These are phyloP conservation scores for Platysternon megacephalum DNA, from an alignment of 2,113 vertebrate species.

Conservation along the genomic window DNA sequence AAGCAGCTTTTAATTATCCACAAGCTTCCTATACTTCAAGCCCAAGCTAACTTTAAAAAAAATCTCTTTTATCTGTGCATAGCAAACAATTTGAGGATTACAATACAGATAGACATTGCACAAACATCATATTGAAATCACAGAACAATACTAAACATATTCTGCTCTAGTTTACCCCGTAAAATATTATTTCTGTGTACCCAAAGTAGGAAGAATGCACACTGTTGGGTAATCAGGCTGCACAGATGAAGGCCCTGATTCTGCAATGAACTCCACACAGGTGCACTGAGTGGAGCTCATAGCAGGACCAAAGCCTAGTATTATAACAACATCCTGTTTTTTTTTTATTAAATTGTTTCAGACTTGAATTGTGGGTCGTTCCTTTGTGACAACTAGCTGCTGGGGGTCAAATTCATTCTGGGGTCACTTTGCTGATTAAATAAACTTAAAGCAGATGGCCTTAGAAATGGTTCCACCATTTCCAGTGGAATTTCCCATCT, in stretches of 20 bases:
- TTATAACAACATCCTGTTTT: neutral
- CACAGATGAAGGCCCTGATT: neutral
- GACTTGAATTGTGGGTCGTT: neutral
- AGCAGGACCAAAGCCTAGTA: neutral
- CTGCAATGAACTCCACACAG: neutral
- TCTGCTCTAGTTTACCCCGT: neutral
- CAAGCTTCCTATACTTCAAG: neutral
- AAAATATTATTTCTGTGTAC: neutral
- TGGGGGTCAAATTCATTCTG: neutral
- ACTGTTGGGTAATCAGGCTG: neutral
- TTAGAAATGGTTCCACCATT: neutral
- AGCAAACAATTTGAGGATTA: neutral
- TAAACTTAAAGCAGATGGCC: neutral
- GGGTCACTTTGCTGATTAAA: neutral
- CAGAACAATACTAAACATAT: neutral
- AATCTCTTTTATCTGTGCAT: neutral
- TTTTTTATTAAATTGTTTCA: neutral
- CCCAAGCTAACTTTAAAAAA: neutral
- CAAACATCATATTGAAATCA: neutral
- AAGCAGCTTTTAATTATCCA: slow-evolving; percentile 16
- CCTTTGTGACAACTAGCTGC: neutral
- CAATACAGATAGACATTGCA: neutral
- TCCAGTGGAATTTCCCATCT: neutral
- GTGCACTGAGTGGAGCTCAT: neutral
- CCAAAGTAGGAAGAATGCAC: neutral